Evolutionary conservation across 2,888 invertebrate genomes (phyloP).

Genomic region (Lasioglossum marginatum): DNA sequence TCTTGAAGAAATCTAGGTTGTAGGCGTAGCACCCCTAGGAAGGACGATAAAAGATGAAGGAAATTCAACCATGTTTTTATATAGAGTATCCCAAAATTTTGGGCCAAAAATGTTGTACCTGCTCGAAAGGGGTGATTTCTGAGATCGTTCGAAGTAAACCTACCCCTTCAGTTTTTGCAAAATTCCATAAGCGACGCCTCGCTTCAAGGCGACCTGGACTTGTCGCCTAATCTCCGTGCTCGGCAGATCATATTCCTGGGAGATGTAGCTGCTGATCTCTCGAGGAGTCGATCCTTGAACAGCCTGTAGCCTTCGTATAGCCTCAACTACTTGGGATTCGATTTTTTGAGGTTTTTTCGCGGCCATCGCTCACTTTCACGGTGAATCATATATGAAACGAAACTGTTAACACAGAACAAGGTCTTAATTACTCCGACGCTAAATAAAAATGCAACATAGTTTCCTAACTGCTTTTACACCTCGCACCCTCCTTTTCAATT

Average conservation of each 20-base stretch:
- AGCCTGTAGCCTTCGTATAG: slow-evolving; percentile 79
- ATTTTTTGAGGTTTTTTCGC: slow-evolving; percentile 74
- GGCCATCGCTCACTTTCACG: slow-evolving; percentile 34
- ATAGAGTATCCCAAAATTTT: no score
- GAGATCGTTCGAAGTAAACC: background rate
- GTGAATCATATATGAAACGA: background rate
- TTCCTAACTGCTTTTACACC: no score
- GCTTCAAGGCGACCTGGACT: slow-evolving; percentile 77
- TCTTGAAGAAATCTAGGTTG: no score
- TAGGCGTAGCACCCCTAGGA: no score
- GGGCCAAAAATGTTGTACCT: no score
- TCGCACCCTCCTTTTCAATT: background rate
- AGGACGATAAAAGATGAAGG: no score
- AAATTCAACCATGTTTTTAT: no score
- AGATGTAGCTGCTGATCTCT: slow-evolving; percentile 81
- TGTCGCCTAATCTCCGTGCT: slow-evolving; percentile 72
- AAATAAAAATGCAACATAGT: background rate
- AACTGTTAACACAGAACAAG: background rate
- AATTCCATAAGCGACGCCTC: slow-evolving; percentile 80
- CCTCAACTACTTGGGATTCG: slow-evolving; percentile 79
- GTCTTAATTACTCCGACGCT: background rate
- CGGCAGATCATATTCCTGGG: slow-evolving; percentile 77
- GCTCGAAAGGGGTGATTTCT: no score
- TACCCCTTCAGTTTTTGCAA: slow-evolving; percentile 78
- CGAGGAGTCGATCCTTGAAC: slow-evolving; percentile 78